phyloP scores from a whole-genome alignment of 1,140 invertebrate genomes.

The Lordiphosa mommai region DNA sequence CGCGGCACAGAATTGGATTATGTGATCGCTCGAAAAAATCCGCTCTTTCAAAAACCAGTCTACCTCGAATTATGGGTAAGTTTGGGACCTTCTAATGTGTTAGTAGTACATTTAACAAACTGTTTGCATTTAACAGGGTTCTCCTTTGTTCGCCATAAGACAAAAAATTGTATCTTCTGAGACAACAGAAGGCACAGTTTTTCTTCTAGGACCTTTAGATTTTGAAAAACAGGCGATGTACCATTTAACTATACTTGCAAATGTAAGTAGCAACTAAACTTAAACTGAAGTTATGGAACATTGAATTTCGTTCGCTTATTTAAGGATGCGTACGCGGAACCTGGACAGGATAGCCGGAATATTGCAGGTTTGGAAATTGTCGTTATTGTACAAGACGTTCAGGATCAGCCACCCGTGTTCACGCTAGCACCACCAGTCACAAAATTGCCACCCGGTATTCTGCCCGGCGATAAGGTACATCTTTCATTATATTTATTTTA shows the following conservation, averaged over 20 bases:
- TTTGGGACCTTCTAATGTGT: not conserved
- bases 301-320: constrained; percentile 24
- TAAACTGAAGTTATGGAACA: not conserved
- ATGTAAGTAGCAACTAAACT: constrained; percentile 83
- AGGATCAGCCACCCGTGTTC: constrained; percentile 92
- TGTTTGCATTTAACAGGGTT: constrained; percentile 80
- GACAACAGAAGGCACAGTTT: constrained; percentile 87
- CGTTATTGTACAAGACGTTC: constrained; percentile 90
- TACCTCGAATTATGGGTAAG: constrained; percentile 87
- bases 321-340: constrained; percentile 91
- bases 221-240: constrained; percentile 93
- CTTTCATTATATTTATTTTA: not conserved
- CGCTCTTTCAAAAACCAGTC: constrained; percentile 86
- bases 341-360: constrained; percentile 89
- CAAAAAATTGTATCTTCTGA: constrained; percentile 87
- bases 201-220: constrained; percentile 87
- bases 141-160: constrained; percentile 87
- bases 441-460: constrained; percentile 83
- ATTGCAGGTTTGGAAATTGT: constrained; percentile 90
- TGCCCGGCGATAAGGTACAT: constrained; percentile 83
- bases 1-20: constrained; percentile 90
- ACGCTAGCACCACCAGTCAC: constrained; percentile 90
- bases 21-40: constrained; percentile 88
- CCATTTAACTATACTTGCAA: constrained; percentile 88
- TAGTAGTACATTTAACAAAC: constrained; percentile 4